These are phyloP conservation scores for Ceratoteleas bidentatus DNA, from an alignment of 1,140 invertebrate genomes.

Conservation along the genomic window DNA sequence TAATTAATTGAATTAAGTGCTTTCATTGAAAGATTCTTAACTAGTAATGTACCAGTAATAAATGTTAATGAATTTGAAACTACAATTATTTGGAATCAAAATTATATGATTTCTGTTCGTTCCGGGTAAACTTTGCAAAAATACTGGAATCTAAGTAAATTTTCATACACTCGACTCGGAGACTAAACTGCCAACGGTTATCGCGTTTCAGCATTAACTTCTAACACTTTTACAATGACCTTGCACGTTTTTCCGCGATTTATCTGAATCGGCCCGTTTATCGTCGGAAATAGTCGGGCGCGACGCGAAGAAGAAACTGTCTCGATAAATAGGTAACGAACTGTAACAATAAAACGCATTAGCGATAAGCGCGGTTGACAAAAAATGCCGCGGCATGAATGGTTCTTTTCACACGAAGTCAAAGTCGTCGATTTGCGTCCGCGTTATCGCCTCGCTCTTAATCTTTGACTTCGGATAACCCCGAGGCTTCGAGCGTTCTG, in stretches of 20 bases:
- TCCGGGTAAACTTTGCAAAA: neutral
- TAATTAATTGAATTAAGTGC: no score
- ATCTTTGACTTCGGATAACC: constrained; percentile 76
- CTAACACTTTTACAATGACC: constrained; percentile 65
- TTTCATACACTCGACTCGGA: neutral
- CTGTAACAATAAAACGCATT: constrained; percentile 62
- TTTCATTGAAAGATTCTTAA: no score
- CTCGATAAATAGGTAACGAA: constrained; percentile 63
- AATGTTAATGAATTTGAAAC: no score
- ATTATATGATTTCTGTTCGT: no score
- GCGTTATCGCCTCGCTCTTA: constrained; percentile 50
- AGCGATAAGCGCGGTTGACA: constrained; percentile 44
- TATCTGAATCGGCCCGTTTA: constrained; percentile 54
- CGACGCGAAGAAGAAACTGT: constrained; percentile 38
- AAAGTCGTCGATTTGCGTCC: constrained; percentile 58
- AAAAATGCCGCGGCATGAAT: constrained; percentile 62
- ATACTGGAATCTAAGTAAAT: neutral
- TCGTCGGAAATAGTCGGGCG: constrained; percentile 43
- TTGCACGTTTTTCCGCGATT: constrained; percentile 53
- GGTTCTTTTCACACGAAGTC: constrained; percentile 64
- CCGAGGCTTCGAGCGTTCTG: constrained; percentile 66
- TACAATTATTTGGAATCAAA: no score
- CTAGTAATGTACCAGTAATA: no score
- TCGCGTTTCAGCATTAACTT: constrained; percentile 51
- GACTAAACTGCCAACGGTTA: constrained; percentile 39